Conservation (phyloP, 1,140 invertebrate genomes). For the Ridgeia piscesae region DNA sequence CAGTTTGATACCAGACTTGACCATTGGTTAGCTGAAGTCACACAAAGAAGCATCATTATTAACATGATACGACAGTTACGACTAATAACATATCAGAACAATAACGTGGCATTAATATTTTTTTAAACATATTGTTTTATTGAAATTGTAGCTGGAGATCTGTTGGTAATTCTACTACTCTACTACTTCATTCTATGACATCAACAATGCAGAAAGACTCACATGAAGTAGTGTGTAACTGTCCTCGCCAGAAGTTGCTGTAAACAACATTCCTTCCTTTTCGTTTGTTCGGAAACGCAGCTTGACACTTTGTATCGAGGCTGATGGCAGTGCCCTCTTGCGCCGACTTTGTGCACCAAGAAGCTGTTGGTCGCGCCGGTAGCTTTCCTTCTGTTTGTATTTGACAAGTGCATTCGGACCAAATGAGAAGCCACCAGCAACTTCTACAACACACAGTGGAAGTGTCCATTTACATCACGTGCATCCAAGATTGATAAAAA, state of each 20-base stretch:
- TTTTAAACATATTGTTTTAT: too few species aligned
- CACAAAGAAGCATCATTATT: neutral
- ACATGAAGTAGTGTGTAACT: slow-evolving; percentile 26
- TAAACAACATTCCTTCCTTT: slow-evolving; percentile 76
- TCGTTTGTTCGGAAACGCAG: slow-evolving; percentile 80
- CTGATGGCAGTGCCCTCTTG: slow-evolving; percentile 32
- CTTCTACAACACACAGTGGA: slow-evolving; percentile 39
- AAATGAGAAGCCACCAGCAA: slow-evolving; percentile 78
- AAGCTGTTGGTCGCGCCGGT: slow-evolving; percentile 76
- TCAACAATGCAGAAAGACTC: neutral
- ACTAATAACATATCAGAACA: too few species aligned
- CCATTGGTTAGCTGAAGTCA: neutral
- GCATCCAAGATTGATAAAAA: too few species aligned
- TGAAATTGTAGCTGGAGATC: too few species aligned
- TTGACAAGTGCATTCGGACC: slow-evolving; percentile 75
- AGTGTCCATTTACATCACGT: too few species aligned
- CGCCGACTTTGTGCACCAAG: slow-evolving; percentile 36
- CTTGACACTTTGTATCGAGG: slow-evolving; percentile 61
- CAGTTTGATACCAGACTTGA: neutral
- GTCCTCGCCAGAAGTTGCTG: slow-evolving; percentile 73
- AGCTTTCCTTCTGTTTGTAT: slow-evolving; percentile 80
- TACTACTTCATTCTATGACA: too few species aligned
- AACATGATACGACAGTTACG: too few species aligned
- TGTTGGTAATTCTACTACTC: too few species aligned
- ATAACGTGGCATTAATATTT: too few species aligned